Evolutionary conservation across 2,113 vertebrate species (phyloP).

Genomic region (Clinocottus analis): DNA sequence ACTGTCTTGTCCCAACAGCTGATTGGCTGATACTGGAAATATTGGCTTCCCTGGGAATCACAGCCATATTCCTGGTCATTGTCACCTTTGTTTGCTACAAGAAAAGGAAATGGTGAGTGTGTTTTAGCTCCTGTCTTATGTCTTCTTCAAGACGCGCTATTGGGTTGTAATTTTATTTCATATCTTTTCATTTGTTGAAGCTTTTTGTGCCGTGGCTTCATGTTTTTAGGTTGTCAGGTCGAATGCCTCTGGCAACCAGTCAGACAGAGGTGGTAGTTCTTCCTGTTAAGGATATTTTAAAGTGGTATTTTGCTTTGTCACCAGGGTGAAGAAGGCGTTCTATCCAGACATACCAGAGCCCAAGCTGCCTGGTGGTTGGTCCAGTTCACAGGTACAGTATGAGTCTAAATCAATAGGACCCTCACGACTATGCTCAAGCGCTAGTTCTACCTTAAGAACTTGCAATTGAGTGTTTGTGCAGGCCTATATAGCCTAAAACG

Average conservation of each 20-base stretch:
- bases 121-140: background rate
- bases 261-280: background rate
- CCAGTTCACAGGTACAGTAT: slow-evolving; percentile 67
- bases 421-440: background rate
- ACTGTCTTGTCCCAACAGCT: slow-evolving; percentile 49
- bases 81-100: slow-evolving; percentile 81
- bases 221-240: background rate
- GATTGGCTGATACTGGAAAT: slow-evolving; percentile 81
- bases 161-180: no score
- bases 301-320: slow-evolving; percentile 11
- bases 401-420: background rate
- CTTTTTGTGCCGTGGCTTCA: background rate
- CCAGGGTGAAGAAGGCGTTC: slow-evolving; percentile 81
- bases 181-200: background rate
- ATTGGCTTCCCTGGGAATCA: slow-evolving; percentile 75
- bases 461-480: background rate
- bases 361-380: slow-evolving; percentile 77
- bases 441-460: background rate
- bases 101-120: slow-evolving; percentile 82
- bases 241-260: background rate
- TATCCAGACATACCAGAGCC: slow-evolving; percentile 84
- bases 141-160: background rate
- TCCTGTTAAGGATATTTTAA: background rate
- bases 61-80: slow-evolving; percentile 66
- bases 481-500: background rate